phyloP scores from a whole-genome alignment of 2,888 invertebrate species.

The Heterodera filipjevi region DNA sequence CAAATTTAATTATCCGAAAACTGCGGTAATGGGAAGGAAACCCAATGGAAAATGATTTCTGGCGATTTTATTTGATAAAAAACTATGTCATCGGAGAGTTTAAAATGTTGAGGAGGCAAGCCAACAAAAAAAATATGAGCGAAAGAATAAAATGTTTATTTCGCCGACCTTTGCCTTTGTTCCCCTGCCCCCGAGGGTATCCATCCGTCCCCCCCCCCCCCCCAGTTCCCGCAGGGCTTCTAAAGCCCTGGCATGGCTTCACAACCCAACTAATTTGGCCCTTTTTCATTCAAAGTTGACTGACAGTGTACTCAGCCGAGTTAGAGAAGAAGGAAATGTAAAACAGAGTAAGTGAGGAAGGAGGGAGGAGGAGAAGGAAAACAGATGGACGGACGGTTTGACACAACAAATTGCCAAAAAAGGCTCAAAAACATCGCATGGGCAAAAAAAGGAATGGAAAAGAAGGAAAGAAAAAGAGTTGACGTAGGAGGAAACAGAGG shows the following conservation, averaged over 20 bases:
- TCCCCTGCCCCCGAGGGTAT: background rate
- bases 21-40: too few species aligned
- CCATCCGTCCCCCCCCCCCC: background rate
- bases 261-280: conserved; percentile 1
- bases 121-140: background rate
- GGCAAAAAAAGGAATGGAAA: background rate
- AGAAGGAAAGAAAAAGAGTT: conserved; percentile 2
- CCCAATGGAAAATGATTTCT: too few species aligned
- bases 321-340: background rate
- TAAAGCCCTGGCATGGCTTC: background rate
- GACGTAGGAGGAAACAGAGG: background rate
- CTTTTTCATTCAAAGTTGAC: background rate
- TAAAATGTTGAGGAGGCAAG: background rate
- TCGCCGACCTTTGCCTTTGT: conserved; percentile 4
- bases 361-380: background rate
- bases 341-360: background rate
- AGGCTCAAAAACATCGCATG: background rate
- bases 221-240: background rate
- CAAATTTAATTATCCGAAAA: too few species aligned
- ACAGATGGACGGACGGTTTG: background rate
- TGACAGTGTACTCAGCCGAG: background rate
- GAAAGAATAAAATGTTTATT: background rate
- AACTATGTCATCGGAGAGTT: background rate
- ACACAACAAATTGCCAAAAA: conserved; percentile 1
- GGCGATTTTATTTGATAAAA: too few species aligned